Conservation (phyloP, 92 coral and sea anemone genomes). For the Zoanthus sansibaricus region DNA sequence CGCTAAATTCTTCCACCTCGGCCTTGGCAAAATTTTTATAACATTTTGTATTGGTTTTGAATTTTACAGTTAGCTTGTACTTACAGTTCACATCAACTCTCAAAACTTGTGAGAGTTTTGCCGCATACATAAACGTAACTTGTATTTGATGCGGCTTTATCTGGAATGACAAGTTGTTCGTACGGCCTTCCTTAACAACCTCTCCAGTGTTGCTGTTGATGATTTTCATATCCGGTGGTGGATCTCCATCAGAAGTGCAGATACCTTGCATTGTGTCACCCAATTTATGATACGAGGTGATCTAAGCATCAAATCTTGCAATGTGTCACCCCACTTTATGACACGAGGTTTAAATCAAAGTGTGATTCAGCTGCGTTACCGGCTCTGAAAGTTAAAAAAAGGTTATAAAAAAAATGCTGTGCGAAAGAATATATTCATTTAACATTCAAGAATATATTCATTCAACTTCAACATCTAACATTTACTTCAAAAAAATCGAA, state of each 20-base stretch:
- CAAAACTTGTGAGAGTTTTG: background rate
- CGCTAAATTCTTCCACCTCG: too few relatives aligned
- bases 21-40: too few relatives aligned
- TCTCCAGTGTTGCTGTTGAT: background rate
- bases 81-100: conserved; percentile 6
- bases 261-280: conserved; percentile 6
- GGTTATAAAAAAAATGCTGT: too few relatives aligned
- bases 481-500: too few relatives aligned
- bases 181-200: background rate
- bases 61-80: background rate
- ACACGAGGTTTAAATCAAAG: too few relatives aligned
- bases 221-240: background rate
- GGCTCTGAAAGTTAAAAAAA: too few relatives aligned
- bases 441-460: too few relatives aligned
- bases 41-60: too few relatives aligned
- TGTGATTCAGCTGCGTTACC: too few relatives aligned
- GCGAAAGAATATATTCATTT: too few relatives aligned
- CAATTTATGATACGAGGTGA: background rate
- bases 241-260: conserved; percentile 10
- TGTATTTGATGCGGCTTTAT: background rate
- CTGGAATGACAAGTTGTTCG: background rate
- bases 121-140: background rate
- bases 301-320: background rate
- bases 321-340: too few relatives aligned
- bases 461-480: too few relatives aligned